These are phyloP conservation scores for Rutpela maculata DNA, from an alignment of 2,888 invertebrate species.

Conservation along the genomic window DNA sequence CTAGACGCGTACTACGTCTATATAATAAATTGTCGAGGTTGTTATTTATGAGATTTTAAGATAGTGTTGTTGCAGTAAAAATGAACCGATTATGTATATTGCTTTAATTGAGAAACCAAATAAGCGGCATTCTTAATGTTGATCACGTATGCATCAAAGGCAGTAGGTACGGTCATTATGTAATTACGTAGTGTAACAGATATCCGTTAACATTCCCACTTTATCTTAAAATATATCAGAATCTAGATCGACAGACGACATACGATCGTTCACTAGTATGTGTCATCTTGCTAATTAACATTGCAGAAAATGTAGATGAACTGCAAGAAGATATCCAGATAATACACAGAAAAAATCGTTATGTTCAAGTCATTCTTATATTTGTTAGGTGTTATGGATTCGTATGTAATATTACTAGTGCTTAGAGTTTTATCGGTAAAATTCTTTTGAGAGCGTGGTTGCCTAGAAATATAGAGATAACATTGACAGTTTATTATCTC, in stretches of 20 bases:
- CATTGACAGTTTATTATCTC: too few species aligned
- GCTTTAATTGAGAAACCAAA: slow-evolving; percentile 18
- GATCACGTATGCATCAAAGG: slow-evolving; percentile 36
- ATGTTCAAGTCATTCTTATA: too few species aligned
- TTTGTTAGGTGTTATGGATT: too few species aligned
- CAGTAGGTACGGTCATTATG: slow-evolving; percentile 37
- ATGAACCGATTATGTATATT: slow-evolving; percentile 13
- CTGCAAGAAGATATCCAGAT: too few species aligned
- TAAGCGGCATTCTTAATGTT: slow-evolving; percentile 24
- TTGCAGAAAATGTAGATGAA: slow-evolving; percentile 1
- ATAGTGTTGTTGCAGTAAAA: background rate
- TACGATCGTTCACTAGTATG: slow-evolving; percentile 10
- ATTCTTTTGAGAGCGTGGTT: too few species aligned
- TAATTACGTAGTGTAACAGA: slow-evolving; percentile 33
- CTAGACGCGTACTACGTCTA: background rate
- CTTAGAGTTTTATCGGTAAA: too few species aligned
- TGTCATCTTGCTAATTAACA: slow-evolving; percentile 18
- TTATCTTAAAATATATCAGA: slow-evolving; percentile 39
- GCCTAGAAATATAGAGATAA: too few species aligned
- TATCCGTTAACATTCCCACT: slow-evolving; percentile 39
- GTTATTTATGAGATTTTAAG: slow-evolving; percentile 14
- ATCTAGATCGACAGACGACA: slow-evolving; percentile 39
- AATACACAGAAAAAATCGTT: too few species aligned
- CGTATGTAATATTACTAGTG: too few species aligned
- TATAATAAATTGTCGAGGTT: background rate